Evolutionary conservation across 2,797 vertebrate genomes (phyloP), one percentile per base, ranked within the genome.

Genomic region (Alauda arvensis): DNA sequence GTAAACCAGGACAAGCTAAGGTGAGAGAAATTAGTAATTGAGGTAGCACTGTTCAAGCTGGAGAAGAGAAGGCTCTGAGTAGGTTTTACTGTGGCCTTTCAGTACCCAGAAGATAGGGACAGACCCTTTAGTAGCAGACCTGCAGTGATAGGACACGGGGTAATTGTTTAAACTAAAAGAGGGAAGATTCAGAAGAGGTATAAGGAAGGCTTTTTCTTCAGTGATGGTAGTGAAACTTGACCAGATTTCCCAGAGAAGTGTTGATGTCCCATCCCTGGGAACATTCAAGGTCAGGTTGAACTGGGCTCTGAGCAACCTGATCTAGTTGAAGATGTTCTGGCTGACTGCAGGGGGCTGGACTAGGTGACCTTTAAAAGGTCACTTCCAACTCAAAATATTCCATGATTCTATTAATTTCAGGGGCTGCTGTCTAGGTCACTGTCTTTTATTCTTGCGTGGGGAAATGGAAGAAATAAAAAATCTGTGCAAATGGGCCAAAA

Each of bases 101-200:
- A 8, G 9, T 34, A 20, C 7, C 10, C 31, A 34, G 40, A 83
- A 60, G 12, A 23, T 2, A 10, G 18, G 14, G 7, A 56, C 9
- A 68, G 3, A 20, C 3, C 12, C 17, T 56, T 76, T 29, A 45
- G 5, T 3, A 69, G 20, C 14, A 65, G 37, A 29, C 2, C 16
- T 69, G 10, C 28, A 53, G 39, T 1, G 1, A 25, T 1, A 71
- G 20, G 6, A 31, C n/a, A 48, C 8, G 8, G 6, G 4, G 2
- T 23, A 55, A 37, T 25, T 0, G 0, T 33, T 67, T 63, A 63
- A 76, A 28, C 14, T 71, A 16, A 53, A 61, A 71, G 13, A 57
- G 5, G 1, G 3, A 29, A 34, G 31, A 45, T 57, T 68, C 6
- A 68, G 28, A 23, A 6, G 34, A 52, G 15, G 7, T 39, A 8